A percentile compares a stretch with the other conserved stretches of the same genome.
Conservation (phyloP, 2,888 invertebrate genomes). For the Gymnoscelis rufifasciata region DNA sequence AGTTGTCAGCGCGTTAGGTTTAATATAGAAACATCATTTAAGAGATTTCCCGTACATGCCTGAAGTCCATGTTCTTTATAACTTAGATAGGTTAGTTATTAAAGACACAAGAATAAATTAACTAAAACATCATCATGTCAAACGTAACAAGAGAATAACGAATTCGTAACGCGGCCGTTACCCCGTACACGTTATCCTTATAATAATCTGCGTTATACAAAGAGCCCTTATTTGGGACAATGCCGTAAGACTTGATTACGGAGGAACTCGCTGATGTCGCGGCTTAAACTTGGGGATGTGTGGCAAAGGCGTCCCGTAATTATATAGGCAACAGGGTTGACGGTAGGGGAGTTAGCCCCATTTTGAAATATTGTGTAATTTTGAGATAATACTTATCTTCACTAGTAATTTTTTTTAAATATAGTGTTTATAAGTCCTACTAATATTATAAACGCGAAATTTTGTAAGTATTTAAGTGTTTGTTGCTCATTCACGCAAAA, state of each 20-base stretch:
- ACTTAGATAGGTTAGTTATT: not conserved
- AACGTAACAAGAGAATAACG: constrained; percentile 24
- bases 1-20: no score
- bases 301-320: constrained; percentile 15
- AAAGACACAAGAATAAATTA: constrained; percentile 7
- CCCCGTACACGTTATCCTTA: constrained; percentile 21
- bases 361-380: no score
- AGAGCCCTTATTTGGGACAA: constrained; percentile 27
- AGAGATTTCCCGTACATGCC: no score
- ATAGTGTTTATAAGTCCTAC: no score
- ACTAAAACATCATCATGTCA: constrained; percentile 9
- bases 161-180: constrained; percentile 19
- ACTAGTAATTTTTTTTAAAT: no score
- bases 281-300: constrained; percentile 23
- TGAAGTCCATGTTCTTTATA: not conserved
- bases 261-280: constrained; percentile 17
- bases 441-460: no score
- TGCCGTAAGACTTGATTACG: constrained; percentile 27
- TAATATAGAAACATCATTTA: no score
- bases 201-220: constrained; percentile 30
- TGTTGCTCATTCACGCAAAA: no score
- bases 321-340: constrained; percentile 8
- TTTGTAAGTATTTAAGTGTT: no score
- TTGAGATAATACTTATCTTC: no score
- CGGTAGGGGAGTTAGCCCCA: not conserved